These are phyloP conservation scores for Eristalis intricaria DNA, from an alignment of 2,888 invertebrate species.

Conservation along the genomic window DNA sequence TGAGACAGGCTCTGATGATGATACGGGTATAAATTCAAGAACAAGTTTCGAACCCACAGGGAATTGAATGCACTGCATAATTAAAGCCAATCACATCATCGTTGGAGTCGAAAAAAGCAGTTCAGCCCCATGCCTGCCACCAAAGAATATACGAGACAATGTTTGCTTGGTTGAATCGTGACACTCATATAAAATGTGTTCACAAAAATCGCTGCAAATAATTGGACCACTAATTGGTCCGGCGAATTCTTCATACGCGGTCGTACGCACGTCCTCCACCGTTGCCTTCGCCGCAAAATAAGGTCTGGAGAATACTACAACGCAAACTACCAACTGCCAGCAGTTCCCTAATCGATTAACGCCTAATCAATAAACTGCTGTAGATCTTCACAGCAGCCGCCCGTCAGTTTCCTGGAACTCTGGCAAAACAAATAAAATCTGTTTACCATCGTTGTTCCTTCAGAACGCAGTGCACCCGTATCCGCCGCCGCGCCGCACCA, in stretches of 20 bases:
- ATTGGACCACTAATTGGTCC: not conserved
- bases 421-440: slow-evolving; percentile 66
- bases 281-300: not conserved
- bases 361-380: slow-evolving; percentile 62
- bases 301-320: slow-evolving; percentile 11
- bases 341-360: slow-evolving; percentile 53
- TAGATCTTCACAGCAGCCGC: slow-evolving; percentile 21
- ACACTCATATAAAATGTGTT: no score
- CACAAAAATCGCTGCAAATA: no score
- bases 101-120: no score
- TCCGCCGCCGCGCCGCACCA: slow-evolving; percentile 3
- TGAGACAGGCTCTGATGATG: no score
- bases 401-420: slow-evolving; percentile 49
- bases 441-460: slow-evolving; percentile 37
- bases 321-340: slow-evolving; percentile 13
- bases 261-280: not conserved
- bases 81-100: no score
- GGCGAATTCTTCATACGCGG: not conserved
- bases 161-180: no score
- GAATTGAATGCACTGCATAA: no score
- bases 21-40: no score
- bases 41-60: no score
- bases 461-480: not conserved
- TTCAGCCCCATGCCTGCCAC: no score
- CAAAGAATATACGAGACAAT: no score